Base-by-base conservation (phyloP, 2,797 vertebrate genomes). In the Huso huso region DNA sequence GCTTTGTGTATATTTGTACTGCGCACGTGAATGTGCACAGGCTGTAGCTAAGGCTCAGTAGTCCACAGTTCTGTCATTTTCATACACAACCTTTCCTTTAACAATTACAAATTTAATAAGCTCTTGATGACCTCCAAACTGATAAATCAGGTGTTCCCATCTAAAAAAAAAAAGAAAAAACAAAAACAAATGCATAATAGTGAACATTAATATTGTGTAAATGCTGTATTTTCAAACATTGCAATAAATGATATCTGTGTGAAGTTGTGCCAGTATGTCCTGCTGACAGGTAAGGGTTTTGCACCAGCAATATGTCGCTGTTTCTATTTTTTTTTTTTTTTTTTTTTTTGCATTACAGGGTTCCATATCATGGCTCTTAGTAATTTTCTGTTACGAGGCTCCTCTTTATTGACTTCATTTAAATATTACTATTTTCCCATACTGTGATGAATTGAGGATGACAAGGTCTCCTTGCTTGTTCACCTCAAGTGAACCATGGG, bases 71-170 rank as follows among this genome's bases (percentile, higher is more conserved):
- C 69, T 81, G 49, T 89, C 77, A 15, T 93, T 98, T 73, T 92
- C 84, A 63, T 93, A 85, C 66, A 92, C 11, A 0, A 97, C 49
- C 68, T 91, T 88, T 62, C 95, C 97, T 85, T 93, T 94, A 70
- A 91, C 74, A 76, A 95, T 79, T 13, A 98, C 94, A 0, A 88
- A 94, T 37, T 90, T 87, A 61, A 99, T 92, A 74, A 97, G 69
- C 68, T 95, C 86, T 65, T 93, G 92, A 62, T 98, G 94, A 71
- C 92, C 93, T 55, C 95, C 96, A 72, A 99, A 92, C 84, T 98
- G 97, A 79, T 99, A 99, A 78, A 99, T 94, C 78, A 97, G 81
- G 77, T 98, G 95, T 70, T 98, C 95, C 96, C 95, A 99, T 52
- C 97, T 99, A 80, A 65, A 82, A 83, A 79, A 59, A 23, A 59